Evolutionary conservation across 2,113 vertebrate genomes (phyloP).

Genomic region (Cichladusa arquata): DNA sequence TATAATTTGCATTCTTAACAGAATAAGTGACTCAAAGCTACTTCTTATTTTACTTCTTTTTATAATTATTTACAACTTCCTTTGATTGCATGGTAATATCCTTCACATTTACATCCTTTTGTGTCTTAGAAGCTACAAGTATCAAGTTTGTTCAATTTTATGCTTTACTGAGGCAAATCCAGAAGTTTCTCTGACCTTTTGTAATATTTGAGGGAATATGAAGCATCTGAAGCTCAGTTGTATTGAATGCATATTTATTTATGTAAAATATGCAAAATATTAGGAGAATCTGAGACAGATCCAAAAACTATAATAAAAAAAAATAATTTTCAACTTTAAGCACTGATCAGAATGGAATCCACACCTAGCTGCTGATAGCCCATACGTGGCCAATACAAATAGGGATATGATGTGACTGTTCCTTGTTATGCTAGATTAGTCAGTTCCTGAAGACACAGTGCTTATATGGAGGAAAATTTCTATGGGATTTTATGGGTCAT

Average conservation of each 20-base stretch:
- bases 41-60: background rate
- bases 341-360: constrained; percentile 27
- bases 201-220: background rate
- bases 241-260: background rate
- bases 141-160: background rate
- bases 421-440: constrained; percentile 11
- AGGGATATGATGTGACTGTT: constrained; percentile 29
- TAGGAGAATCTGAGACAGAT: background rate
- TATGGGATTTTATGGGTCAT: constrained; percentile 16
- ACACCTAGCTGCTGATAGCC: background rate
- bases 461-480: background rate
- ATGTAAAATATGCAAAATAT: background rate
- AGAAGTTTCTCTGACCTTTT: background rate
- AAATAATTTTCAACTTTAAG: background rate
- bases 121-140: background rate
- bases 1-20: background rate
- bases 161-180: background rate
- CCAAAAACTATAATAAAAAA: background rate
- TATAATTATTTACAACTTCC: background rate
- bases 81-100: background rate
- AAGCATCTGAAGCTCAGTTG: background rate
- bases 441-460: background rate
- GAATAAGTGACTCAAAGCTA: background rate
- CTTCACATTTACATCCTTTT: background rate
- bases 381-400: background rate